These are phyloP conservation scores for Tylochromis polylepis DNA, from an alignment of 2,113 vertebrate genomes.

Conservation along the genomic window DNA sequence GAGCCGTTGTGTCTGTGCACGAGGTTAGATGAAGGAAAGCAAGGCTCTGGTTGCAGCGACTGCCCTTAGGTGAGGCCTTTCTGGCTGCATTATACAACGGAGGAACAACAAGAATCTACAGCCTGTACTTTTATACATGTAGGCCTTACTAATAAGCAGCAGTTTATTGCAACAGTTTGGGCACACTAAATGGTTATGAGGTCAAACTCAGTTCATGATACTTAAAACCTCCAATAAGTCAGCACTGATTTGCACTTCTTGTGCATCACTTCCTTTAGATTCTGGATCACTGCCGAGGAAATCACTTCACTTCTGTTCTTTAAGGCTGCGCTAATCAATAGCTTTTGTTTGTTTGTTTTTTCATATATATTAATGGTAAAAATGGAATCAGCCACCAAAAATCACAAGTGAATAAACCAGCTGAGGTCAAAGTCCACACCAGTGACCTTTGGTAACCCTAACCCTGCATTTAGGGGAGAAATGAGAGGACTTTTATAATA, in stretches of 20 bases:
- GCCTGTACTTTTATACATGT: neutral
- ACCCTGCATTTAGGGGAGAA: neutral
- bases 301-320: neutral
- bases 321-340: neutral
- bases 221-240: neutral
- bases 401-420: neutral
- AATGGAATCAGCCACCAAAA: neutral
- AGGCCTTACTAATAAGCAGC: neutral
- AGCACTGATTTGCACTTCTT: neutral
- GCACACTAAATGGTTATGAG: neutral
- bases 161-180: neutral
- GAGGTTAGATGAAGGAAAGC: constrained; percentile 43
- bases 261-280: neutral
- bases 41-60: constrained; percentile 47
- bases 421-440: neutral
- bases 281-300: neutral
- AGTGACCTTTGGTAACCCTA: neutral
- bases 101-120: neutral
- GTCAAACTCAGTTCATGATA: neutral
- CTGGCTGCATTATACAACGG: constrained; percentile 3
- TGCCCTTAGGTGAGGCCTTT: constrained; percentile 49
- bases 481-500: neutral
- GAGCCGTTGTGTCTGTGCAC: constrained; percentile 50
- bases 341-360: neutral
- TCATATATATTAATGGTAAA: neutral